phyloP scores from a whole-genome alignment of 2,113 vertebrate species.

The Nibea coibor region DNA sequence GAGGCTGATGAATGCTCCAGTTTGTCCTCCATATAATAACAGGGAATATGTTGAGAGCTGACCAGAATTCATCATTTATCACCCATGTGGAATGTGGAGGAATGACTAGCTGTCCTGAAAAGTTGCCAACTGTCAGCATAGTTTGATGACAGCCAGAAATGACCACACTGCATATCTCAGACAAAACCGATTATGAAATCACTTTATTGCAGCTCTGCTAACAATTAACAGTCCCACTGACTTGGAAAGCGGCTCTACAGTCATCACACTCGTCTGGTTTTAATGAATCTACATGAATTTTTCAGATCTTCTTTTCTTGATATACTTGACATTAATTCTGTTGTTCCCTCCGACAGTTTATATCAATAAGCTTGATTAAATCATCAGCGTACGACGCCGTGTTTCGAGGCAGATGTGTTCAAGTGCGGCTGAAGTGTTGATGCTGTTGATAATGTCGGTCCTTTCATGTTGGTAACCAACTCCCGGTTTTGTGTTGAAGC shows the following conservation, averaged over 20 bases:
- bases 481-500: conserved; percentile 80
- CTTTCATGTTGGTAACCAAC: conserved; percentile 65
- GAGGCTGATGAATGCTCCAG: background rate
- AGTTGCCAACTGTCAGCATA: conserved; percentile 29
- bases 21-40: conserved; percentile 14
- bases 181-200: background rate
- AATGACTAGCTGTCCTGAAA: conserved; percentile 26
- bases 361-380: background rate
- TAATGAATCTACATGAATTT: background rate
- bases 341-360: conserved; percentile 3
- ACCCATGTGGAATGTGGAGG: conserved; percentile 11
- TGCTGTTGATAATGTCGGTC: conserved; percentile 26
- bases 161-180: background rate
- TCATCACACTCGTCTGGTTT: background rate
- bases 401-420: conserved; percentile 18
- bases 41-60: conserved; percentile 15
- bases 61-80: conserved; percentile 22
- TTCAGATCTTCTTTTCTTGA: background rate
- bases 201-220: conserved; percentile 7
- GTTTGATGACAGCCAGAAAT: conserved; percentile 22
- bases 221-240: background rate
- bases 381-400: background rate
- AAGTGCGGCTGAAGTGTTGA: background rate
- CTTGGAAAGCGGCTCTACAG: background rate
- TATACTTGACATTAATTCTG: background rate